These are phyloP conservation scores for Ligdia adustata DNA, from an alignment of 2,888 invertebrate genomes.

Conservation along the genomic window DNA sequence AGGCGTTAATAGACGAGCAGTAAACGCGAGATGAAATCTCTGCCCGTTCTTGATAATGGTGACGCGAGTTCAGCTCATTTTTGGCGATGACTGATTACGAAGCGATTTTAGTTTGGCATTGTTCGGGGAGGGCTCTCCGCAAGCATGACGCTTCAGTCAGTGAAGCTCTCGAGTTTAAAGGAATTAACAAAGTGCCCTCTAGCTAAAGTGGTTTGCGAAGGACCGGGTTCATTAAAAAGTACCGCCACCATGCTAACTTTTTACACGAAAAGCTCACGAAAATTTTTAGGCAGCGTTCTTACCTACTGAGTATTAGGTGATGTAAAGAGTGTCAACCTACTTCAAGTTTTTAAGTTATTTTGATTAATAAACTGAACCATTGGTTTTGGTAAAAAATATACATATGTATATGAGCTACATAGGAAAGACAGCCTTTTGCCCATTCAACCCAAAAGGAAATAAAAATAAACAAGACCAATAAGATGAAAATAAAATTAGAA, in stretches of 20 bases:
- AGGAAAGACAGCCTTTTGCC: no score
- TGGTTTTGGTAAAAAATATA: no score
- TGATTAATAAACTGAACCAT: no score
- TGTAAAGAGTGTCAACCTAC: no score
- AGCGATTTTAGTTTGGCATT: constrained; percentile 42
- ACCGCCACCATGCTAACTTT: constrained; percentile 20
- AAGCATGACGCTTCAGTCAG: constrained; percentile 36
- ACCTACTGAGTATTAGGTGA: no score
- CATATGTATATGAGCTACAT: no score
- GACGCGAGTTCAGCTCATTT: constrained; percentile 24
- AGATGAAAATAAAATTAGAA: no score
- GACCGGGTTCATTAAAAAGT: constrained; percentile 34
- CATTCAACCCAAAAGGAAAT: no score
- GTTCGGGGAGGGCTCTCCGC: constrained; percentile 38
- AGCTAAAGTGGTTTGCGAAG: constrained; percentile 38
- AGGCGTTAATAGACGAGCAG: constrained; percentile 26
- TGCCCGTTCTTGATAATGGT: constrained; percentile 9
- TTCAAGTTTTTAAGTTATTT: no score
- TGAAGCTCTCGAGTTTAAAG: constrained; percentile 45
- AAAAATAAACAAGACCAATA: no score
- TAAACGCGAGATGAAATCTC: constrained; percentile 28
- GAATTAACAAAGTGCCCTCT: constrained; percentile 49
- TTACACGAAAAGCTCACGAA: neutral
- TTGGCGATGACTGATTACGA: constrained; percentile 36
- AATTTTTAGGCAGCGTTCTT: neutral